Base-by-base conservation (phyloP, 2,797 vertebrate species). In the Enteromius mattozi region DNA sequence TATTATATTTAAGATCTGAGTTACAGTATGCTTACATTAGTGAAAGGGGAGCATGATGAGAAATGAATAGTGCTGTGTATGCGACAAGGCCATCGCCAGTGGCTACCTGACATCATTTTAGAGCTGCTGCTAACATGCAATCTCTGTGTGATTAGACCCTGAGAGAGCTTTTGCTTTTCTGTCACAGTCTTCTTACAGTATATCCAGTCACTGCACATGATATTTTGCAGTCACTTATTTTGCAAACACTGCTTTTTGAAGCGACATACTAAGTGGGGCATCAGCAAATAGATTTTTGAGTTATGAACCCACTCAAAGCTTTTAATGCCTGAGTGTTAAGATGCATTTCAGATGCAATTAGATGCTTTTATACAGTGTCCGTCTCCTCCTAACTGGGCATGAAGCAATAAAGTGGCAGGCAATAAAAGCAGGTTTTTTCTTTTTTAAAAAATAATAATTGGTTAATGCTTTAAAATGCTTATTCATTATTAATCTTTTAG, bases 91-190 rank as follows among this genome's bases (percentile, higher is more conserved):
- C 49, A 74, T 78, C 19, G 40, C 80, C 80, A 30, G 49, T 47
- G 59, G 82, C 84, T 79, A 40, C 59, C 27, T 86, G 76, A 84
- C 85, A 80, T 83, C 14, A 61, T 66, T 85, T 85, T 65, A 85
- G 77, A 74, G 72, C 71, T 72, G 63, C 78, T 68, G 63, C 63
- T 78, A 33, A 54, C 33, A 83, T 68, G 59, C 56, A 65, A 17
- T 51, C 35, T 77, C 61, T 83, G 72, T 68, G 71, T 76, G 14
- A 19, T 72, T 47, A 65, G 8, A 71, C 8, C 12, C 40, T 63
- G 42, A 37, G 8, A 37, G 45, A 68, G 24, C 24, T 61, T 27
- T 42, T 19, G 63, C 40, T 63, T 47, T 7, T 10, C 16, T 63
- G 70, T 82, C 40, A 63, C 80, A 70, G 10, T 80, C 3, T 70